phyloP scores from a whole-genome alignment of 2,888 invertebrate genomes.

The Caenorhabditis japonica region DNA sequence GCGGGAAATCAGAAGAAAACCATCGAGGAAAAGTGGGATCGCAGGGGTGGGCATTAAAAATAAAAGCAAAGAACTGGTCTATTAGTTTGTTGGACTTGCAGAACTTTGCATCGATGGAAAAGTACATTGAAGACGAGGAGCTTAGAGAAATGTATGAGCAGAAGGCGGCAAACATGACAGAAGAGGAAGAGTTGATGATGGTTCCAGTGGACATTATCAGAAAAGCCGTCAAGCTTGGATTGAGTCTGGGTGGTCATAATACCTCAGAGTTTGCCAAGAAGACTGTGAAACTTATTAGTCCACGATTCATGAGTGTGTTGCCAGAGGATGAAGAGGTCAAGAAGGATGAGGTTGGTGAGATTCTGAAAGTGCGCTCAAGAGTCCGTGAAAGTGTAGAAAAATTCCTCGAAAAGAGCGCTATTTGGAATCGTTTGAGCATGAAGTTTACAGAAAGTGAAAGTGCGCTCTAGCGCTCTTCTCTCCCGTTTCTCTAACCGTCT shows the following conservation, averaged over 20 bases:
- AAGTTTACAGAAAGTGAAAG: no score
- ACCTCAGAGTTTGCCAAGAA: constrained; percentile 41
- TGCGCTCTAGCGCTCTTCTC: no score
- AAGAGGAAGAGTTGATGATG: constrained; percentile 42
- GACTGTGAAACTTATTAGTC: constrained; percentile 47
- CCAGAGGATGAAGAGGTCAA: constrained; percentile 39
- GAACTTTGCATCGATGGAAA: constrained; percentile 21
- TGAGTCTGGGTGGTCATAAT: constrained; percentile 55
- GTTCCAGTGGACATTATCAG: constrained; percentile 48
- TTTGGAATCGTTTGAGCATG: no score
- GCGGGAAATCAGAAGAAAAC: background rate
- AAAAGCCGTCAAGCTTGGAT: constrained; percentile 54
- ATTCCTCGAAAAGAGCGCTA: no score
- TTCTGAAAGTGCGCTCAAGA: no score
- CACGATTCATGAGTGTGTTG: constrained; percentile 43
- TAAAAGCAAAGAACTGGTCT: background rate
- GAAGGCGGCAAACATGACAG: constrained; percentile 43
- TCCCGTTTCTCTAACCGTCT: no score
- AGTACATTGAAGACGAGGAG: constrained; percentile 51
- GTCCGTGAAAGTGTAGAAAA: no score
- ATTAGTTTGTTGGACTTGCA: background rate
- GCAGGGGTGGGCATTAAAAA: no score
- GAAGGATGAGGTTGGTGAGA: constrained; percentile 7
- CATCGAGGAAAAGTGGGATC: background rate
- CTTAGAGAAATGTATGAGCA: constrained; percentile 32